Evolutionary conservation across 1,140 invertebrate species (phyloP), one percentile per base, ranked within the genome.

Genomic region (Drosophila micromelanica): DNA sequence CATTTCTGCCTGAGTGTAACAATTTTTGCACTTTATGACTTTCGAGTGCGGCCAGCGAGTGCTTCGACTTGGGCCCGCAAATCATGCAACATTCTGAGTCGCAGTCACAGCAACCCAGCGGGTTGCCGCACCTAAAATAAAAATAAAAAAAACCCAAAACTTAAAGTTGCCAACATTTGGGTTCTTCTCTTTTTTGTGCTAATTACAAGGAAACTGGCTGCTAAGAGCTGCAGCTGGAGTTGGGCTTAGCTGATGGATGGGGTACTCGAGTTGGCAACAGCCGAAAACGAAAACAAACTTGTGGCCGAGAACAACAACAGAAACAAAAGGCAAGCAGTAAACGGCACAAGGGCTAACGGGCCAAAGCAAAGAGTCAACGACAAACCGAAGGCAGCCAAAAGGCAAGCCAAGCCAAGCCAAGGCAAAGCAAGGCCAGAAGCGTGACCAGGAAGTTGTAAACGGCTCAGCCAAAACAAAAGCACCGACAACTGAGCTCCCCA

Each of bases 1-100:
- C 82, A 86, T 86, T 86, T 86, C 82, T 87, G 82, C 84, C 84
- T 86, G 82, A 86, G 82, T 86, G 82, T 86, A 86, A 86, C 82
- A 87, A 86, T 86, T 86, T 86, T 86, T 86, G 82, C 84, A 86
- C 82, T 86, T 86, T 86, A 86, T 82, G 82, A 86, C 82, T 86
- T 86, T 87, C 63, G 78, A 86, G 82, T 87, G 75, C 78, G 82
- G 76, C 60, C 80, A 69, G 80, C 76, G 67, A 76, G 72, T 75
- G 71, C 61, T 62, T 62, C 71, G 75, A 71, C 49, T 73, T 65
- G 77, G 60, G 67, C 63, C 72, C 72, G 79, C 82, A 84, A 84
- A 84, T 84, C 80, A 84, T 78, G 78, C 75, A 78, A 78, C 64
- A 73, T 69, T 78, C 62, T 69, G 64, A 75, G 35, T 45, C 55